These are phyloP conservation scores for Tokudaia tokunoshimensis DNA, from an alignment of 2,797 vertebrate species.

Conservation along the genomic window DNA sequence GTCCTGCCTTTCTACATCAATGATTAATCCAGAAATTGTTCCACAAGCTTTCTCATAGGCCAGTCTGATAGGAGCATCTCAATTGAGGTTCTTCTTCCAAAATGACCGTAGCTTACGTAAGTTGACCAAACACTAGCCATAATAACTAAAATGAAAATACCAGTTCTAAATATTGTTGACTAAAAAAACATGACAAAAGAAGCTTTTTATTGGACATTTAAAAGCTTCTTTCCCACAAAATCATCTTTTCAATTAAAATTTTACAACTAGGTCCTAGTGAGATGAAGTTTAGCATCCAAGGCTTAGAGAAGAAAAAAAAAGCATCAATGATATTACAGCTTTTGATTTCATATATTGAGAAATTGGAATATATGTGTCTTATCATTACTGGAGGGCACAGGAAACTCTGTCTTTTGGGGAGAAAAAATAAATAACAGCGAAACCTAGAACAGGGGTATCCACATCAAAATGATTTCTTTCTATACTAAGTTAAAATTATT, in stretches of 20 bases:
- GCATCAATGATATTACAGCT: conserved; percentile 4
- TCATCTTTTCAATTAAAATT: background rate
- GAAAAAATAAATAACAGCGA: background rate
- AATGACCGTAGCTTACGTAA: background rate
- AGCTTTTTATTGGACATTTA: background rate
- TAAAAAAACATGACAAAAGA: conserved; percentile 12
- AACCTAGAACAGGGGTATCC: background rate
- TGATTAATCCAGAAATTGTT: background rate
- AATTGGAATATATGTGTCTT: background rate
- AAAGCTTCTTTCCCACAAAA: background rate
- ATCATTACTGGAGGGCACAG: background rate
- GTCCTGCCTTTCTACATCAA: background rate
- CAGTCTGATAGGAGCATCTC: background rate
- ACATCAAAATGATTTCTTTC: conserved; percentile 35
- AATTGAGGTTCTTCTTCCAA: background rate
- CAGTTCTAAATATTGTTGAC: background rate
- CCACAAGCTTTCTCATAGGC: background rate
- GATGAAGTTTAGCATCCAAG: background rate
- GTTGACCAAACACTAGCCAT: background rate
- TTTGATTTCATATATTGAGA: conserved; percentile 1
- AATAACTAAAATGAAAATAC: background rate
- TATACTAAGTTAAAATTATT: conserved; percentile 47
- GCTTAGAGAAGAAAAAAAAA: background rate
- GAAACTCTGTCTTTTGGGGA: background rate
- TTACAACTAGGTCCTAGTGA: conserved; percentile 5